These are phyloP conservation scores for Rutilus rutilus DNA, from an alignment of 2,113 vertebrate genomes.

Conservation along the genomic window DNA sequence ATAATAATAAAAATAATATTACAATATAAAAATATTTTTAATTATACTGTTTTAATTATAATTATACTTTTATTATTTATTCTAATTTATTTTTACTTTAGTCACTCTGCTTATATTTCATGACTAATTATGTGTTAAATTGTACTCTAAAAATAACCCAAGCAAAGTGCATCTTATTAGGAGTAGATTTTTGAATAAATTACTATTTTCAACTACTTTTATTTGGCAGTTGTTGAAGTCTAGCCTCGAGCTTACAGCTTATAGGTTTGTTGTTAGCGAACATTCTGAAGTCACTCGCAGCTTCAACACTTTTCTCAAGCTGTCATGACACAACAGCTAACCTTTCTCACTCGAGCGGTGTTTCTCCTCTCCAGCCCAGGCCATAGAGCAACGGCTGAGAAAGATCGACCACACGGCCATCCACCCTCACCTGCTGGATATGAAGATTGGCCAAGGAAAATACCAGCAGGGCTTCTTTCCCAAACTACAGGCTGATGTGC, in stretches of 20 bases:
- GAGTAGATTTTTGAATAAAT: background rate
- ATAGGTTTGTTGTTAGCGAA: background rate
- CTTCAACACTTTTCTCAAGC: background rate
- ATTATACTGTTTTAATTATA: too few relatives aligned
- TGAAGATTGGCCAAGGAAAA: conserved; percentile 97
- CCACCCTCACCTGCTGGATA: conserved; percentile 95
- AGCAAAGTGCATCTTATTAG: background rate
- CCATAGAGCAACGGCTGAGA: conserved; percentile 87
- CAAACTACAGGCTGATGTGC: conserved; percentile 90
- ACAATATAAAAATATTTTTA: background rate
- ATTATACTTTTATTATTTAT: too few relatives aligned
- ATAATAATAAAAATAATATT: background rate
- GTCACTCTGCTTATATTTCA: background rate
- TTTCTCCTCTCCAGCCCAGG: conserved; percentile 80
- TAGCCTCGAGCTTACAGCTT: background rate
- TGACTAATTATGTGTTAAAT: background rate
- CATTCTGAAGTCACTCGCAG: background rate
- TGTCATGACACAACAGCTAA: background rate
- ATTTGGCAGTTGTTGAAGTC: background rate
- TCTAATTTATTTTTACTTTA: background rate
- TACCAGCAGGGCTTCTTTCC: conserved; percentile 96
- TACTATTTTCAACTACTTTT: background rate
- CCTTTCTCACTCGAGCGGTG: background rate
- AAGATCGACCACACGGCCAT: conserved; percentile 97
- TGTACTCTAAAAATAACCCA: background rate